Percentiles rank a stretch among this genome's conserved stretches.
Evolutionary conservation across 1,140 invertebrate genomes (phyloP).

Genomic region (Panagrolaimus sp.): DNA sequence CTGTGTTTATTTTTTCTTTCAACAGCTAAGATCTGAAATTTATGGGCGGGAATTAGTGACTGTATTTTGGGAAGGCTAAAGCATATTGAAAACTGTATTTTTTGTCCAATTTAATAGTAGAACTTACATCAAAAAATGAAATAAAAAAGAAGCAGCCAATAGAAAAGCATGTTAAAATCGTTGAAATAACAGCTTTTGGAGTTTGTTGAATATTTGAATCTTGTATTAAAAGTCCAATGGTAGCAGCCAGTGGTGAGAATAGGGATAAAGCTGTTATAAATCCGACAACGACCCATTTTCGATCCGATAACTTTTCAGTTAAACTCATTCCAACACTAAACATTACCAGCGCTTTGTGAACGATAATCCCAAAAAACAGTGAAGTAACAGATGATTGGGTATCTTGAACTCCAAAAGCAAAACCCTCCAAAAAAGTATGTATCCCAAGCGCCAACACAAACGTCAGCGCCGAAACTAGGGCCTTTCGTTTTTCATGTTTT

Average conservation of each 20-base stretch:
- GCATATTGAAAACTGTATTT: no score
- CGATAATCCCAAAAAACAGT: conserved; percentile 63
- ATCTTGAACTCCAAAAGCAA: conserved; percentile 68
- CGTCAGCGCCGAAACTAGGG: conserved; percentile 31
- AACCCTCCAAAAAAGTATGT: conserved; percentile 69
- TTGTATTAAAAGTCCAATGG: conserved; percentile 35
- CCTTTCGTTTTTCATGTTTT: conserved; percentile 19
- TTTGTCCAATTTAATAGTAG: no score
- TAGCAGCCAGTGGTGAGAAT: conserved; percentile 65
- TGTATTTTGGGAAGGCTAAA: no score
- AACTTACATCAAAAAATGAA: conserved; percentile 42
- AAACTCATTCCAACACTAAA: conserved; percentile 66
- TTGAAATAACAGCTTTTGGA: conserved; percentile 34
- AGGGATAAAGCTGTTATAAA: conserved; percentile 65
- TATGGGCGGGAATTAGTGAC: no score
- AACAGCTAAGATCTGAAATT: conserved; percentile 41
- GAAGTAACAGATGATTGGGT: conserved; percentile 59
- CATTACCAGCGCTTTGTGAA: conserved; percentile 66
- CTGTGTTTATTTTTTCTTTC: conserved; percentile 38
- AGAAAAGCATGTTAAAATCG: conserved; percentile 37
- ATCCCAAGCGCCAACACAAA: conserved; percentile 64
- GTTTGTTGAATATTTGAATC: conserved; percentile 23
- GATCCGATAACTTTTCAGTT: conserved; percentile 65
- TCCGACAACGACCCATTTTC: conserved; percentile 62
- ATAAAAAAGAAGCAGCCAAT: conserved; percentile 50